Percentiles rank a stretch among this genome's conserved stretches.
phyloP scores from a whole-genome alignment of 2,113 vertebrate species.

The Xiphorhynchus elegans region DNA sequence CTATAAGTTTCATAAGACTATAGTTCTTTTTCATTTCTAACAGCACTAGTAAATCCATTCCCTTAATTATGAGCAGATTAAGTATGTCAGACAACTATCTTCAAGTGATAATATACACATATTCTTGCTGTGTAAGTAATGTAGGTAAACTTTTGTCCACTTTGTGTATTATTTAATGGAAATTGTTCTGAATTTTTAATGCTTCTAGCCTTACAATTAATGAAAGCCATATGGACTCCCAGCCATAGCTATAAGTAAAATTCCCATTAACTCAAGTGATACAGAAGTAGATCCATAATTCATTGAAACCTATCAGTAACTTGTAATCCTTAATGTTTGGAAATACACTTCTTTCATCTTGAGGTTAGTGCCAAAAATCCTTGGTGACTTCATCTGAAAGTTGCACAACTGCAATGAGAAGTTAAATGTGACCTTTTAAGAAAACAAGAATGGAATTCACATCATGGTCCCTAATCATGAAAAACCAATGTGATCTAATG shows the following conservation, averaged over 20 bases:
- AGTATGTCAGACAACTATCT: background rate
- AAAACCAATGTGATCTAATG: background rate
- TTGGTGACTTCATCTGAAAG: background rate
- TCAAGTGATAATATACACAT: background rate
- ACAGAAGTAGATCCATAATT: background rate
- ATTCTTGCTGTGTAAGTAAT: background rate
- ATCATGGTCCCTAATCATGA: background rate
- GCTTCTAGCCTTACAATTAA: background rate
- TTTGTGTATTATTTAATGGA: background rate
- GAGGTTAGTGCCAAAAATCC: background rate
- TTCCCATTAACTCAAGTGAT: background rate
- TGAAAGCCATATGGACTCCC: background rate
- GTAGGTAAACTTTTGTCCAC: background rate
- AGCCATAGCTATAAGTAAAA: background rate
- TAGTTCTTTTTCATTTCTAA: background rate
- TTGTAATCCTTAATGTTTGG: background rate
- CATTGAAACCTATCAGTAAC: background rate
- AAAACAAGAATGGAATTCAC: background rate
- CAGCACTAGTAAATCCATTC: background rate
- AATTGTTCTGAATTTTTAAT: background rate
- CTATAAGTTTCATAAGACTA: background rate
- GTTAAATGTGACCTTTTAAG: background rate
- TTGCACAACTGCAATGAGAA: background rate
- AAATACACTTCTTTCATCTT: background rate
- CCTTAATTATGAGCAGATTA: background rate